Base-by-base conservation (phyloP, 1,140 invertebrate genomes). In the Coptotermes formosanus region DNA sequence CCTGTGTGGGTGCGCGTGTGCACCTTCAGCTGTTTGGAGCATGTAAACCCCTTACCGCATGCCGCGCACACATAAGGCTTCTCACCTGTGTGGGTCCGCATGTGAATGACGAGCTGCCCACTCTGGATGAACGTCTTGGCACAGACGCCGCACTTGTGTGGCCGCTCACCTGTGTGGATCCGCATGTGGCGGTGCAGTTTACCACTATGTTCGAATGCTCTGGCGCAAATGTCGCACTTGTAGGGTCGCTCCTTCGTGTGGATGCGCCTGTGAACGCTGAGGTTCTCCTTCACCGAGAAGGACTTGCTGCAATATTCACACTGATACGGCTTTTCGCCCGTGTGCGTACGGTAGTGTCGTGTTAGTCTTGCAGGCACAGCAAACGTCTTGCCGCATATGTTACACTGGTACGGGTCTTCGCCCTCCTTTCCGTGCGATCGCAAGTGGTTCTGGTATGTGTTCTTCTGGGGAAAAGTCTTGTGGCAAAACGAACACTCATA, bases 241-340 rank as follows among this genome's bases (percentile, higher is more conserved):
- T 94, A 93, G 0, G 96, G 96, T 0, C 95, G 93, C 90, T 97
- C 96, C 90, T 97, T 97, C 48, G 97, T 98, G 90, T 98, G 97
- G 85, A 97, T 97, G 69, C 97, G 93, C n/a, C 96, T 93, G 90
- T 98, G 97, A 1, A 98, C 97, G 90, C 96, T 97, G 82, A 98
- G 92, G 90, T 98, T 98, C 90, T 97, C 97, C 90, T 98, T 98
- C 3, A 97, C 97, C 87, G 96, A 97, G 89, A 98, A 98, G 87
- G 96, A 95, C 90, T 98, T 98, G 89, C 95, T 95, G 91, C 98
- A 98, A 90, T 96, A 98, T 89, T 98, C 97, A 90, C 97, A 98
- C 89, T 97, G 94, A 89, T 96, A 97, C 1, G 96, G 96, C 85
- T 95, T 94, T 89, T 96, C 96, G 4, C 98, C 97, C 0, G 97